Percentiles rank a stretch among this genome's conserved stretches.
Conservation (phyloP, 2,888 invertebrate species). For the Parnassius glacialis region DNA sequence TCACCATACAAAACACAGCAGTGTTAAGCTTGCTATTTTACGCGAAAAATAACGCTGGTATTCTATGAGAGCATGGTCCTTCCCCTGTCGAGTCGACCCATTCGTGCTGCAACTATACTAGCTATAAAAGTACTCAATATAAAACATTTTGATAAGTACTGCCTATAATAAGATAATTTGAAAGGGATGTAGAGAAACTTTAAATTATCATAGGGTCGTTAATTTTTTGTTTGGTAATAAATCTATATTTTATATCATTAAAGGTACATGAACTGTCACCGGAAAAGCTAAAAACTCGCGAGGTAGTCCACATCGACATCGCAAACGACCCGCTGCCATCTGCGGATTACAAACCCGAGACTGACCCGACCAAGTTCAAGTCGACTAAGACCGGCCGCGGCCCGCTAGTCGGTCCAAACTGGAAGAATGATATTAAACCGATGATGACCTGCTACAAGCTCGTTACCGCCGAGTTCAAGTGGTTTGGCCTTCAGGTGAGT, state of each 20-base stretch:
- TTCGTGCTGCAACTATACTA: too few species aligned
- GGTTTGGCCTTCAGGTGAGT: slow-evolving; percentile 94
- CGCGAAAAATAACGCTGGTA: too few species aligned
- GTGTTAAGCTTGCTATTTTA: too few species aligned
- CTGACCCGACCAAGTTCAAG: slow-evolving; percentile 86
- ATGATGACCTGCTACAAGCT: slow-evolving; percentile 99
- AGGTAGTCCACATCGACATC: slow-evolving; percentile 96
- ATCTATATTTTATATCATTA: slow-evolving; percentile 25
- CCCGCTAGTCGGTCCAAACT: slow-evolving; percentile 89
- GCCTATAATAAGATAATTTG: too few species aligned
- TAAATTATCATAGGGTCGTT: too few species aligned
- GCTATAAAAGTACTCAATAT: too few species aligned
- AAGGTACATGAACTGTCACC: slow-evolving; percentile 96
- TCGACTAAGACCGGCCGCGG: slow-evolving; percentile 97
- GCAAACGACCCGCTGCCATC: slow-evolving; percentile 91
- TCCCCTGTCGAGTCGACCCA: too few species aligned
- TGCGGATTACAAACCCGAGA: slow-evolving; percentile 91
- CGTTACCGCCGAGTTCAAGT: slow-evolving; percentile 98
- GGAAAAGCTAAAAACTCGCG: slow-evolving; percentile 93
- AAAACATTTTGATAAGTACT: too few species aligned
- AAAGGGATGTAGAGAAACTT: too few species aligned
- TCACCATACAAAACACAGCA: too few species aligned
- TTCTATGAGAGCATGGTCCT: too few species aligned
- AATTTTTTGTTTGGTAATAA: too few species aligned
- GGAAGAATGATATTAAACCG: slow-evolving; percentile 89